Conservation (phyloP, 1,140 invertebrate species). For the Littorina saxatilis region DNA sequence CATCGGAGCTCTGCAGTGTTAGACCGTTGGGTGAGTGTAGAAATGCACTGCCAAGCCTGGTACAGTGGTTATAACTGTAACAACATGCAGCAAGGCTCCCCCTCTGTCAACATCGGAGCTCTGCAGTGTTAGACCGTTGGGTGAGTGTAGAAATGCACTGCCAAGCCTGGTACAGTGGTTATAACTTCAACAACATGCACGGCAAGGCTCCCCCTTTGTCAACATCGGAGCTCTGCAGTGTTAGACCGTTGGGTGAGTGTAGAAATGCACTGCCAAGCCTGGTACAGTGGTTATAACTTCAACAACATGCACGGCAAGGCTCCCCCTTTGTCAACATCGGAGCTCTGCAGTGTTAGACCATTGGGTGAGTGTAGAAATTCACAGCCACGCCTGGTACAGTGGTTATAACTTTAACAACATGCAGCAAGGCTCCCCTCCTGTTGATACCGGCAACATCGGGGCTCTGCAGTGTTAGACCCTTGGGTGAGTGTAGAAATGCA, state of each 20-base stretch:
- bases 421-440: conserved; percentile 32
- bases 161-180: conserved; percentile 52
- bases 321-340: conserved; percentile 32
- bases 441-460: conserved; percentile 41
- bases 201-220: conserved; percentile 36
- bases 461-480: conserved; percentile 37
- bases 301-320: conserved; percentile 36
- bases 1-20: conserved; percentile 44
- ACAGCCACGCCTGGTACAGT: conserved; percentile 55
- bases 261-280: too few species aligned
- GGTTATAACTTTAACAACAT: conserved; percentile 38
- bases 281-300: conserved; percentile 46
- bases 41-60: too few species aligned
- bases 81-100: conserved; percentile 29
- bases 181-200: conserved; percentile 35
- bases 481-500: too few species aligned
- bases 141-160: too few species aligned
- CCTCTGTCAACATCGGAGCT: conserved; percentile 36
- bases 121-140: conserved; percentile 34
- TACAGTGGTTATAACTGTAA: conserved; percentile 47
- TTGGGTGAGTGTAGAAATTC: background rate
- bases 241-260: background rate
- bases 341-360: conserved; percentile 38
- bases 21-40: background rate
- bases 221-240: conserved; percentile 43